Base-by-base conservation (phyloP, 2,888 invertebrate species). In the Agriopis aurantiaria region DNA sequence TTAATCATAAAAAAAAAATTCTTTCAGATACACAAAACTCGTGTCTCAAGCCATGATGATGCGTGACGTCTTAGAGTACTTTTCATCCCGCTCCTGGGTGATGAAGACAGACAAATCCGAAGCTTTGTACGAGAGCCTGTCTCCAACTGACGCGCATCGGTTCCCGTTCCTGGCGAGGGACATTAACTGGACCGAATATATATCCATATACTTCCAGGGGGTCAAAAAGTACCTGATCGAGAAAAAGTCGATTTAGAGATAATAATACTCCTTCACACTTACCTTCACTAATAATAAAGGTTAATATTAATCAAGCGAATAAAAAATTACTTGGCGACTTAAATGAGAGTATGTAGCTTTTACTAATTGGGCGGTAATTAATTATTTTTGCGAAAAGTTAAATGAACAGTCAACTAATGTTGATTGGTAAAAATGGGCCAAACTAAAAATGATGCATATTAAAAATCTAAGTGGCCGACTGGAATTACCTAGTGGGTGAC, bases 121-220 rank as follows among this genome's bases (percentile, higher is more conserved):
- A 11, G 45, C 52, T n/a, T 33, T 62, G 9, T n/a, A 46, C 45
- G 53, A 23, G 6, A 46, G n/a, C 12, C 45, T 62, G 17, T 53
- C 53, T 8, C 23, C 23, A 9, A 5, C 17, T 23, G 62, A 62
- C 10, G 62, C 53, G 4, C 11, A 10, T 1, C 11, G 4, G 23
- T 62, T 62, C 33, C 62, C 62, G 1, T 62, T 53, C n/a, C 33
- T 62, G 10, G 62, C 62, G n/a, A 53, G 33, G n/a, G 46, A 53
- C 8, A 53, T 62, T 8, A 9, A 8, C 62, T 62, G 62, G 62
- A 12, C 3, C 12, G 45, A 62, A 53, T 62, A 62, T 10, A 10
- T 62, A 17, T 5, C 53, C 8, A 6, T 46, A 11, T 62, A 62
- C 23, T 43, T 62, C 7, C 23, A 62, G 5, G 62, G 62, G 10